Evolutionary conservation across 2,888 invertebrate genomes (phyloP).

Genomic region (Lasioglossum lativentre): DNA sequence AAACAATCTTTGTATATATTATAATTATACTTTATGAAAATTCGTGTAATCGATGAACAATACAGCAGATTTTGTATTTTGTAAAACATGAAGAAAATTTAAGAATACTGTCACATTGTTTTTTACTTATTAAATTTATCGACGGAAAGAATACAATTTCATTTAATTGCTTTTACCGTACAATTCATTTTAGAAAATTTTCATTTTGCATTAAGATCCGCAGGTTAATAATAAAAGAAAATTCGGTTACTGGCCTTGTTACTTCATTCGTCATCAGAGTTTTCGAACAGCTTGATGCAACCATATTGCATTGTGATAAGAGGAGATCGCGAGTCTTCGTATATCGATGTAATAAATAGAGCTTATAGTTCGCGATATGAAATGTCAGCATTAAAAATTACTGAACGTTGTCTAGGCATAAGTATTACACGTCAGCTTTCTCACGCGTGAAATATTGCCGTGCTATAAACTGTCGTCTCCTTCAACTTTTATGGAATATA

Average conservation of each 20-base stretch:
- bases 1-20: too few relatives aligned
- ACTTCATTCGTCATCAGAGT: not conserved
- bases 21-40: too few relatives aligned
- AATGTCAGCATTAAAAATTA: constrained; percentile 21
- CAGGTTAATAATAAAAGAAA: not conserved
- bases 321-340: not conserved
- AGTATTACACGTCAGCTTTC: constrained; percentile 2
- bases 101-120: too few relatives aligned
- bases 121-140: too few relatives aligned
- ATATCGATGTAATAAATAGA: not conserved
- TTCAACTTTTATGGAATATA: constrained; percentile 13
- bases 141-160: too few relatives aligned
- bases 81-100: too few relatives aligned
- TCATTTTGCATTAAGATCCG: not conserved
- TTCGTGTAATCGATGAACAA: too few relatives aligned
- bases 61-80: too few relatives aligned
- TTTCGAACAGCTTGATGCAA: not conserved
- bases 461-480: not conserved
- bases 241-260: not conserved
- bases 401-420: constrained; percentile 1
- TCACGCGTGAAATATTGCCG: not conserved
- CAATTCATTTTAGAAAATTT: too few relatives aligned
- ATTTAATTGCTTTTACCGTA: too few relatives aligned
- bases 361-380: not conserved
- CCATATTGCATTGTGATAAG: not conserved